Evolutionary conservation across 2,113 vertebrate genomes (phyloP).

Genomic region (Saguinus imperator): DNA sequence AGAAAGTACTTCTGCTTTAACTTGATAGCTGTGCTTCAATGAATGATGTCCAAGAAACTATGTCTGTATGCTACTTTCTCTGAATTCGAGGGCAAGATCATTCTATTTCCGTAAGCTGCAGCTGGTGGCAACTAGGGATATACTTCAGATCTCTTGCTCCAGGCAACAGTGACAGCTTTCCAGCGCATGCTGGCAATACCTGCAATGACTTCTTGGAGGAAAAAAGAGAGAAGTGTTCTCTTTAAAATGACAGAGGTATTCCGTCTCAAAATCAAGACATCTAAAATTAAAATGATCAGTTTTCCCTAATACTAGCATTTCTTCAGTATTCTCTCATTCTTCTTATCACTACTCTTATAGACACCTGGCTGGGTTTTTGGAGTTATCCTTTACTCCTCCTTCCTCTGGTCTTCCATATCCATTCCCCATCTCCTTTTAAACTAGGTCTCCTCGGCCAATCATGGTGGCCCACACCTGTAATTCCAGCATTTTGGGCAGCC

Average conservation of each 20-base stretch:
- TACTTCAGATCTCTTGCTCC: conserved; percentile 44
- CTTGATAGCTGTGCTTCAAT: background rate
- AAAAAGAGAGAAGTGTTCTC: background rate
- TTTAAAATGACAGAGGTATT: background rate
- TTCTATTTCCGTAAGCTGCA: conserved; percentile 74
- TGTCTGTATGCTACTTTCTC: conserved; percentile 43
- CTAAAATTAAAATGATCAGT: background rate
- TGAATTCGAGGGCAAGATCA: conserved; percentile 58
- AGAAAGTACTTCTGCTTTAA: conserved; percentile 40
- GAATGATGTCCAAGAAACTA: conserved; percentile 31
- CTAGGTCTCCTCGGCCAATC: too few species aligned
- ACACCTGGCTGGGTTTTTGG: background rate
- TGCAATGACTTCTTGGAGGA: background rate
- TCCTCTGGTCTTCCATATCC: background rate
- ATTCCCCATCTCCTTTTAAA: background rate
- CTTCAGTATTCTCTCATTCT: background rate
- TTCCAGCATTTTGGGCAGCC: too few species aligned
- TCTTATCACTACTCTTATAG: background rate
- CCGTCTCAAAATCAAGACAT: background rate
- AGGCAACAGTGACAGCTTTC: conserved; percentile 53
- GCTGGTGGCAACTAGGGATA: conserved; percentile 65
- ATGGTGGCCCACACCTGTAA: too few species aligned
- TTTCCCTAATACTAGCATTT: background rate
- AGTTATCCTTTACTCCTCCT: background rate
- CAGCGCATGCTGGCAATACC: conserved; percentile 30